These are phyloP conservation scores for Potamarius usumacintae DNA, from an alignment of 2,113 vertebrate genomes.

Conservation along the genomic window DNA sequence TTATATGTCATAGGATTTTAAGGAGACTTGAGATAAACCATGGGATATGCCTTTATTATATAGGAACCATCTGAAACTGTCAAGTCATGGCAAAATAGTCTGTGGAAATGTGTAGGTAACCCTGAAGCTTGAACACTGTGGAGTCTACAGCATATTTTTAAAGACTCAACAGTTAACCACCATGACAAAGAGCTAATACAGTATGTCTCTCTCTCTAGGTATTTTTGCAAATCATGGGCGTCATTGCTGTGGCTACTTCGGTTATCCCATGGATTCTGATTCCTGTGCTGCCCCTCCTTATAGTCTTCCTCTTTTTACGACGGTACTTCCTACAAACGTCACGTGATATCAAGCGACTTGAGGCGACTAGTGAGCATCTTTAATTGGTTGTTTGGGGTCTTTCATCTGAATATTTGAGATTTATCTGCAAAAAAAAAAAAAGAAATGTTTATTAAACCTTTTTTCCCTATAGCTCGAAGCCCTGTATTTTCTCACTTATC, in stretches of 20 bases:
- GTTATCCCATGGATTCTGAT: slow-evolving; percentile 85
- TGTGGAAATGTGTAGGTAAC: slow-evolving; percentile 17
- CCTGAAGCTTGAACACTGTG: slow-evolving; percentile 32
- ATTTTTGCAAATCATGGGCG: slow-evolving; percentile 77
- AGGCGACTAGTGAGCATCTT: slow-evolving; percentile 81
- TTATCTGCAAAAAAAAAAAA: neutral
- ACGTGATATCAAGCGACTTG: slow-evolving; percentile 85
- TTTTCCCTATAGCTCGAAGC: slow-evolving; percentile 80
- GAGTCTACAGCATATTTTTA: slow-evolving; percentile 35
- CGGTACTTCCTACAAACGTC: slow-evolving; percentile 84
- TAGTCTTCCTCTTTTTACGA: slow-evolving; percentile 80
- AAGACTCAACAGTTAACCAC: slow-evolving; percentile 33
- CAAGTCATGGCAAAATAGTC: slow-evolving; percentile 35
- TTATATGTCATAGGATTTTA: slow-evolving; percentile 1
- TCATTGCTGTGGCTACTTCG: slow-evolving; percentile 78
- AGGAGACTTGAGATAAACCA: neutral
- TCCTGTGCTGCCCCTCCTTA: slow-evolving; percentile 78
- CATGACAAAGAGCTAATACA: slow-evolving; percentile 37
- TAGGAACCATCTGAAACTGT: slow-evolving; percentile 38
- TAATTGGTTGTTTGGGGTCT: neutral
- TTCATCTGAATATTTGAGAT: neutral
- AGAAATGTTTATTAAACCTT: neutral
- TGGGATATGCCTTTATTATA: slow-evolving; percentile 27
- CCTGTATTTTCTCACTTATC: slow-evolving; percentile 95
- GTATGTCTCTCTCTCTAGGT: slow-evolving; percentile 63